Conservation (phyloP, 2,888 invertebrate species). For the Xestia xanthographa region DNA sequence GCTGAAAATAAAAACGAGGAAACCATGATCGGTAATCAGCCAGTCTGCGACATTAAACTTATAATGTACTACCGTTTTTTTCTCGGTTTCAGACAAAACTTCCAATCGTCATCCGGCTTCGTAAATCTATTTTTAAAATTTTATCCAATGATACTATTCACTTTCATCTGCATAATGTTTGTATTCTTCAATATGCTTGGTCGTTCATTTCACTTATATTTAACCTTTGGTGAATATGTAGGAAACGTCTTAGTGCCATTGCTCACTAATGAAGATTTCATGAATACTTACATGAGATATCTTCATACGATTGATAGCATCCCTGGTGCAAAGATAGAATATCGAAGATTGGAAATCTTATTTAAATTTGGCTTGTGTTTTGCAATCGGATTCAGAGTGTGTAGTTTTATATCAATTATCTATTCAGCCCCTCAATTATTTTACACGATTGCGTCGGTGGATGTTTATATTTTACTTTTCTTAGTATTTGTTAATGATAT, state of each 20-base stretch:
- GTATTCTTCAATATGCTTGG: neutral
- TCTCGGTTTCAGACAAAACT: neutral
- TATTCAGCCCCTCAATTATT: neutral
- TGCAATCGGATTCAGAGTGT: neutral
- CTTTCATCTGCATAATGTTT: neutral
- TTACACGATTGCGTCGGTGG: neutral
- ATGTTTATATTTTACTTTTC: neutral
- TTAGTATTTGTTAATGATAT: neutral
- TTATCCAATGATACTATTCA: neutral
- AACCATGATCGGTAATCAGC: neutral
- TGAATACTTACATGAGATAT: neutral
- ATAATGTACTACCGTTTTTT: neutral
- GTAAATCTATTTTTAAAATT: neutral
- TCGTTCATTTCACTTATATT: neutral
- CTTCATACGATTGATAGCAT: neutral
- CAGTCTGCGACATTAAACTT: constrained; percentile 2
- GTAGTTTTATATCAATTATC: neutral
- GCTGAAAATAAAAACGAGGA: neutral
- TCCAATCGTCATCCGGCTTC: neutral
- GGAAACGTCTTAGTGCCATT: neutral
- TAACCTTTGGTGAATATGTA: neutral
- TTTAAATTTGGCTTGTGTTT: neutral
- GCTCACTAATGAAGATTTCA: neutral
- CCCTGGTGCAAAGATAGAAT: constrained; percentile 1
- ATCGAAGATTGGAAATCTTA: constrained; percentile 1